Base-by-base conservation (phyloP, 2,888 invertebrate genomes). In the Habroteleia sp. region DNA sequence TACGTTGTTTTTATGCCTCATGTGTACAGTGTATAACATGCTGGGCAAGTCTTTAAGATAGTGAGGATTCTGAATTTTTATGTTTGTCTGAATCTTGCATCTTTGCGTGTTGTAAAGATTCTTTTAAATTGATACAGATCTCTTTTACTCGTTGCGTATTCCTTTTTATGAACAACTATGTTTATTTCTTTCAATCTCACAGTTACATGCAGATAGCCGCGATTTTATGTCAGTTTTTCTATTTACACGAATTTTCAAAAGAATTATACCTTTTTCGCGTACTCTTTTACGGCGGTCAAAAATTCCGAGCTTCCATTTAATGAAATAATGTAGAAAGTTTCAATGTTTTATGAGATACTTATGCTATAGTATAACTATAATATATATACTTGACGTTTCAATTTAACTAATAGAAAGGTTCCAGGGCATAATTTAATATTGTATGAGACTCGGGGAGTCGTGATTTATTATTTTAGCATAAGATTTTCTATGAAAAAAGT, bases 41-140 rank as follows among this genome's bases (percentile, higher is more conserved):
- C 17, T 14, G 33, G 20, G 3, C 17, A 14, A 44, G 48, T 66
- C 50, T 37, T 46, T 17, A 27, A 60, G 73, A 52, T 73, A 50
- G 44, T 14, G 23, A 5, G 50, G 46, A 46, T 73, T 73, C 66
- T 44, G 52, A 65, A 54, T 73, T 56, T 65, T 60, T 54, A 73
- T 58, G 52, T 52, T 56, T 39, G 10, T 7, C 23, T 29, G 35
- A 71, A 71, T 58, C 60, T 69, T 5, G 41, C 31, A 58, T 48
- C 48, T 68, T 44, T 31, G 56, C 54, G 56, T 42, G 72, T 41
- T 54, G 29, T 72, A 63, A 63, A 72, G 48, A 56, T 63, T 20
- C 52, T 10, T 50, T 35, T 10, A 69, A 69, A 69, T 69, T 69
- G 54, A 69, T 69, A 69, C 50, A 50, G 50, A 69, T 60, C 42